phyloP scores from a whole-genome alignment of 23 tunicate genomes.

The Styela clava region DNA sequence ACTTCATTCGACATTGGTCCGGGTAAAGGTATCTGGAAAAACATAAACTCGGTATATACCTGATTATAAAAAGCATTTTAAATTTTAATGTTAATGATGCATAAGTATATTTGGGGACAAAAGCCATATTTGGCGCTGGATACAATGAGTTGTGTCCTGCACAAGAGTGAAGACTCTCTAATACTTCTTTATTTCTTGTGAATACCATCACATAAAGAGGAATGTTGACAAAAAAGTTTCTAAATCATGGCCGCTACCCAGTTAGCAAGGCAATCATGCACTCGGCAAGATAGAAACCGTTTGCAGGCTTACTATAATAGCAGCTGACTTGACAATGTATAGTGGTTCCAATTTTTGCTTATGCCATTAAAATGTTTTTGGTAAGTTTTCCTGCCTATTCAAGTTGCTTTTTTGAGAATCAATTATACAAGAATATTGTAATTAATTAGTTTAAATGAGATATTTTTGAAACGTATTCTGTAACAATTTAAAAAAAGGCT shows the following conservation, averaged over 20 bases:
- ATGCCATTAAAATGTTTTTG: background rate
- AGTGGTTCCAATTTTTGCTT: background rate
- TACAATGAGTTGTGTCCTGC: too few species aligned
- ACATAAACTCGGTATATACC: background rate
- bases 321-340: too few species aligned
- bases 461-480: too few species aligned
- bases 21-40: slow-evolving; percentile 46
- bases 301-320: too few species aligned
- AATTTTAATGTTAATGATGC: background rate
- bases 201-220: background rate
- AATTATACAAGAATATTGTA: background rate
- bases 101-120: too few species aligned
- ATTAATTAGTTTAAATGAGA: background rate
- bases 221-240: background rate
- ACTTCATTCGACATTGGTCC: slow-evolving; percentile 43
- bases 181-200: background rate
- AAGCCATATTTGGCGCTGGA: background rate
- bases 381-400: background rate
- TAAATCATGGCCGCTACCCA: too few species aligned
- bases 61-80: background rate
- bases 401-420: background rate
- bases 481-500: background rate
- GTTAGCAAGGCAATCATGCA: too few species aligned
- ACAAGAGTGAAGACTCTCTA: too few species aligned
- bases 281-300: too few species aligned